Base-by-base conservation (phyloP, 2,888 invertebrate species). In the Nephrocerus scutellatus region DNA sequence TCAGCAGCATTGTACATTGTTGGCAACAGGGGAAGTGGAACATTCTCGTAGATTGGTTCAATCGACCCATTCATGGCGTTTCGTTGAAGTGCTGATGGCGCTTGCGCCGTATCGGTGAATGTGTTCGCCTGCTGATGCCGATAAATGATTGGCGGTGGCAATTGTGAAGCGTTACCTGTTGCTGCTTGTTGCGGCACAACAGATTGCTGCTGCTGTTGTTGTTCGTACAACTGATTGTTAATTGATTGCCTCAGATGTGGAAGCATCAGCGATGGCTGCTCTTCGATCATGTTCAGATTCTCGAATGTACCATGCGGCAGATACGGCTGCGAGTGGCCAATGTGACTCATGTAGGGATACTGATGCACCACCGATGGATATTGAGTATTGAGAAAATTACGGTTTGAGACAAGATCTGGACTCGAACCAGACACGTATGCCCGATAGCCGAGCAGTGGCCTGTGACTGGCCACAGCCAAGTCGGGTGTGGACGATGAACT, bases 401-500 rank as follows among this genome's bases (percentile, higher is more conserved):
- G 74, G 9, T 82, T 79, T 1, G 86, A 84, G 2, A 86, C 84
- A 44, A 85, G 64, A 62, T 85, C 84, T 0, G 84, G 84, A 54
- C 83, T 84, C 0, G 84, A 84, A 0, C 84, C 84, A 2, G 81
- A 80, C 1, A 82, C 81, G 44, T 81, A 75, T 1, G 75, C 59
- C 18, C 67, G 62, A 50, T 62, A 67, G 4, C 66, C 67, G 22
- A 66, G 47, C 20, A 67, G 31, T 0, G 69, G 57, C 0, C 75
- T 74, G 53, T 80, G 81, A 39, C 80, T 77, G 3, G 82, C 80
- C 2, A 79, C 79, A 0, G 88, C 87, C 39, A 90, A 64, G 62
- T 89, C 89, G 0, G 89, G 88, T 1, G 88, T 88, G 1, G 86
- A 87, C 52, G 83, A 85, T 7, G 86, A 87, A 33, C 82, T 83